Evolutionary conservation across 2,888 invertebrate species (phyloP), one percentile per base, ranked within the genome.

Genomic region (Chromoteleia sp.): DNA sequence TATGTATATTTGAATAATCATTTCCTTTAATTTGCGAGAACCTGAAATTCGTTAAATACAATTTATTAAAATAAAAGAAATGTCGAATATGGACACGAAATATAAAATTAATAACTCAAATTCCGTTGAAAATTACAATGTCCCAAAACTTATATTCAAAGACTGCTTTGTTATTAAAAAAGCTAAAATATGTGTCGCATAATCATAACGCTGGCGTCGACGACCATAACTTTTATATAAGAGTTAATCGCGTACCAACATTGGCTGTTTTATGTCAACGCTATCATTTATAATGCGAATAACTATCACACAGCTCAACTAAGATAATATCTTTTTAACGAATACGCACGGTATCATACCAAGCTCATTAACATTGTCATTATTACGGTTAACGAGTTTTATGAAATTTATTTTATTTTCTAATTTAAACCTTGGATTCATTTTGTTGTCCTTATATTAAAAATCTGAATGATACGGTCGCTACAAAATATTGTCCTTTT

Each of bases 271-370:
- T 50, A 73, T 39, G 73, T 73, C 73, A 54, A 73, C 54, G 36
- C 14, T 48, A 59, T 73, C 71, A 79, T 79, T 79, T 79, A 79
- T 79, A 30, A 79, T 25, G 15, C 58, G 17, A 54, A 70, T 63
- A 54, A 68, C 67, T 73, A 74, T 73, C 63, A 33, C 33, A 36
- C 54, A n/a, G 30, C 54, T 45, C 14, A 25, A 54, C 65, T 68
- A 68, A 67, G 67, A 59, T 79, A 79, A 52, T 52, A 73, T 79
- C 73, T 45, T 79, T 79, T 79, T 79, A 79, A 67, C 68, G 58
- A 56, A 75, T 45, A 41, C 12, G 50, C 19, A 59, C 67, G 36
- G 43, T 75, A 58, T 75, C 65, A 70, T 63, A 43, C 50, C 43
- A 52, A 63, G 48, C 75, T 81, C 75, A 70, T 80, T 80, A 80